Conservation (phyloP, 2,888 invertebrate species). For the Portevinia maculata region DNA sequence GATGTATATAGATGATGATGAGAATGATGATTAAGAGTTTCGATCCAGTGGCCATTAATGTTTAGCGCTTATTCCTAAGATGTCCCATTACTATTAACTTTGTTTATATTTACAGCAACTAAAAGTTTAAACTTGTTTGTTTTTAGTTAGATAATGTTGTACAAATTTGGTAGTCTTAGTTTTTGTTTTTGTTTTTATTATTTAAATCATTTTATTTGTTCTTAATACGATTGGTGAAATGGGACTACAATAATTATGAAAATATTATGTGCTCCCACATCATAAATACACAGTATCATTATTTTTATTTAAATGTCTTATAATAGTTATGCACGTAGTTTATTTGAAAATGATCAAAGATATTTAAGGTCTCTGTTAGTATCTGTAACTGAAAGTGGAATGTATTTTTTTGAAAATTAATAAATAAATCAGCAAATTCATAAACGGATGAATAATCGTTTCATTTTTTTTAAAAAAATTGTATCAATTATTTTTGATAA, state of each 20-base stretch:
- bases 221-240: constrained; percentile 4
- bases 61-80: constrained; percentile 10
- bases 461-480: too few relatives aligned
- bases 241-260: background rate
- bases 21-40: constrained; percentile 37
- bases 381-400: too few relatives aligned
- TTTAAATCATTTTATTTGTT: background rate
- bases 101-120: constrained; percentile 32
- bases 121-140: background rate
- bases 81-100: constrained; percentile 17
- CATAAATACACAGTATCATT: background rate
- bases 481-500: too few relatives aligned
- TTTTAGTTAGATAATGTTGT: background rate
- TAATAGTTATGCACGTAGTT: background rate
- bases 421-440: too few relatives aligned
- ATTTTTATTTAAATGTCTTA: too few relatives aligned
- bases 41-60: constrained; percentile 40
- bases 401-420: too few relatives aligned
- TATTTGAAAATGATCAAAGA: constrained; percentile 7
- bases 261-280: background rate
- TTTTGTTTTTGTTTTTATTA: background rate
- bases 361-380: too few relatives aligned
- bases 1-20: constrained; percentile 44
- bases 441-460: too few relatives aligned
- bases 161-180: constrained; percentile 3